Base-by-base conservation (phyloP, 2,888 invertebrate species). In the Pachliopta kotzebuea region DNA sequence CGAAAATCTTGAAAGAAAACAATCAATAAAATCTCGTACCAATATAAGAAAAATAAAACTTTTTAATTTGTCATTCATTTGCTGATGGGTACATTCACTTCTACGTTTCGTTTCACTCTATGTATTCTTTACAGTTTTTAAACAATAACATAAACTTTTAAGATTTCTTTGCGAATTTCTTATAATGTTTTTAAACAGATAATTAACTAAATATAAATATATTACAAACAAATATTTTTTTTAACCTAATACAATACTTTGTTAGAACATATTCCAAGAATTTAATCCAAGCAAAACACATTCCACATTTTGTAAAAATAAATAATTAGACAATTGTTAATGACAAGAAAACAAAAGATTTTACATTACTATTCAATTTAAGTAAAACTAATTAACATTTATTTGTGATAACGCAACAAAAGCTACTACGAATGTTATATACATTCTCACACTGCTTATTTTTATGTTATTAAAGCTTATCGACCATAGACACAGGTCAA, bases 21-120 rank as follows among this genome's bases (percentile, higher is more conserved):
- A 92, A 92, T 92, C 92, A 92, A 92, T 92, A 92, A 92, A 92
- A 91, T 92, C 89, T 88, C 88, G 87, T 92, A 92, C 92, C 92
- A 92, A 90, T 90, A 83, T 88, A 88, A 90, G 91, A 91, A 91
- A 92, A 92, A 92, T 90, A 91, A 91, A 91, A 90, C 90, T 90
- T 90, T 91, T 90, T 90, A 91, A 88, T 92, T 92, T 91, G 91
- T 92, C 90, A 91, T 88, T 81, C 79, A 75, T 75, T 90, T 87
- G 85, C 76, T 77, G 85, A 88, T 88, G 85, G 82, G 90, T 90
- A 90, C 90, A 90, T 90, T 91, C 90, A 90, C 90, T 91, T 90
- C 84, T 78, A 83, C 90, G 87, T 87, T 90, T 79, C 90, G 76
- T 85, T 89, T 72, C 73, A 85, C 81, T 50, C 64, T 42, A 80